Base-by-base conservation (phyloP, 1,140 invertebrate species). In the Leucophenga varia region DNA sequence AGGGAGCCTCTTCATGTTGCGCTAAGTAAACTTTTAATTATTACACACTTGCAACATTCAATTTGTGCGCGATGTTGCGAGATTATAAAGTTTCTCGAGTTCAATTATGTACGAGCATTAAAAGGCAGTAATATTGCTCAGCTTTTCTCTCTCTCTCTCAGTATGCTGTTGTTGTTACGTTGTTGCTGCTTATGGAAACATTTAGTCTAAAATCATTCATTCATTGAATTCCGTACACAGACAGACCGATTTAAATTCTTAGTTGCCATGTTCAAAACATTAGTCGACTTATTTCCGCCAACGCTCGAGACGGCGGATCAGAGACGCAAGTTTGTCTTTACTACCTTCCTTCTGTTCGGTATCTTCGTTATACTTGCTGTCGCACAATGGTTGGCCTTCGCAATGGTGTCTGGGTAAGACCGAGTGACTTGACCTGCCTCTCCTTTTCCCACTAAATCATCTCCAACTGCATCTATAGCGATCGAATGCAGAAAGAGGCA, bases 31-130 rank as follows among this genome's bases (percentile, higher is more conserved):
- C 41, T 65, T 65, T 65, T 65, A 65, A 65, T 65, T 65, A 65
- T 65, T 51, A 59, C 58, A 51, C 58, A 65, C 55, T 64, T 65
- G 61, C 42, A 47, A 55, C 54, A 51, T 64, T 61, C 61, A 64
- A 65, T 65, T 64, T 55, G 55, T 45, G 35, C 55, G 58, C 61
- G 39, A 61, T 64, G 61, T 57, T 55, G 52, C 55, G 41, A 61
- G 55, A 61, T 67, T 61, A 65, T 56, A 65, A 65, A 65, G 49
- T 65, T 59, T 61, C 30, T 45, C 51, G 36, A 58, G 44, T 61
- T 64, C 61, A 64, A 64, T 64, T 64, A 61, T 65, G 31, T 13
- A 12, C n/a, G n/a, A n/a, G n/a, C n/a, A n/a, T 25, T 35, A 12
- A 14, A 32, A 25, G 20, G n/a, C n/a, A 2, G 31, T 28, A 28